Base-by-base conservation (phyloP, 1,140 invertebrate genomes). In the Pseudomyrmex concolor region DNA sequence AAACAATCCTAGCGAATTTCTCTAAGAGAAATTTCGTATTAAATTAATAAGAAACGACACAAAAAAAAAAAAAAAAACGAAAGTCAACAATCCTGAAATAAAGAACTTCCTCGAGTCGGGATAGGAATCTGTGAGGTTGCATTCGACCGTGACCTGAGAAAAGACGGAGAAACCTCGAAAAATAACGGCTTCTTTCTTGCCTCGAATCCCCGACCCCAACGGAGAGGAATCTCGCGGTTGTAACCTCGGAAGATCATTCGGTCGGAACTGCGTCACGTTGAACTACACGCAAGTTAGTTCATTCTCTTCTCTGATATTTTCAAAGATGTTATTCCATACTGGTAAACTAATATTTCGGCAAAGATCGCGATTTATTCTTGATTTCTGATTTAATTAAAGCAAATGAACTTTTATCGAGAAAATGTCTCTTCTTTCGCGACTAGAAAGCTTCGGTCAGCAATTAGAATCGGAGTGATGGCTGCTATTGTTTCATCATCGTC, bases 201-300 rank as follows among this genome's bases (percentile, higher is more conserved):
- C 13, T 89, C 73, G 86, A 91, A 90, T 91, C 89, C 84, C 71
- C 84, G 86, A 89, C 88, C 84, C 63, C 34, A 34, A 34, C 34
- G 34, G 34, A 34, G 68, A 68, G 80, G 71, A 68, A 89, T 81
- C 70, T 62, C 78, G 78, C 85, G 86, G 87, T 90, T 89, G 84
- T 84, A 89, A 88, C 64, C 84, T 89, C 83, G 82, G 57, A 70
- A 68, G 63, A 87, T 83, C 86, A 87, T 51, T 86, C 82, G 83
- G 81, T 90, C 86, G 90, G 89, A 92, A 91, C 91, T 81, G 51
- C 84, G 90, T 91, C 89, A 88, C 89, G 89, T 91, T 87, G 84
- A 60, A 68, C 48, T 50, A 81, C 66, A 83, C 86, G 66, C 80
- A 55, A 34, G 34, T 7, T 34, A 25, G 25, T 25, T 25, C 3